phyloP scores from a whole-genome alignment of 2,888 invertebrate genomes.

The Ectobius pallidus region DNA sequence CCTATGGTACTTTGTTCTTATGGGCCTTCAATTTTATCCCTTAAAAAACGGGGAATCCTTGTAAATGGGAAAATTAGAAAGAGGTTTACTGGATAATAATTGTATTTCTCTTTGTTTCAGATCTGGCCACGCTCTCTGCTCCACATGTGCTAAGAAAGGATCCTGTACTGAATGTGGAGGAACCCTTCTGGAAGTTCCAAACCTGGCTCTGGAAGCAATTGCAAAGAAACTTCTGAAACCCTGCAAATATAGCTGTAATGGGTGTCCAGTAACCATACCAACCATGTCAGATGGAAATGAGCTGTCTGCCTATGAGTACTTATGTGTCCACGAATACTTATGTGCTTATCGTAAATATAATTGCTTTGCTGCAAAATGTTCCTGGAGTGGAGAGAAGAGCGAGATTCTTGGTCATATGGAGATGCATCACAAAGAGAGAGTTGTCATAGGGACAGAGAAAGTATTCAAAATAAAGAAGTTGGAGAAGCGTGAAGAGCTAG shows the following conservation, averaged over 20 bases:
- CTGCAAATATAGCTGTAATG: neutral
- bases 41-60: too few relatives aligned
- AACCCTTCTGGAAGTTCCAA: neutral
- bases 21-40: too few relatives aligned
- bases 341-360: neutral
- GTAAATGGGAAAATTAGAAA: too few relatives aligned
- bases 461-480: conserved; percentile 15
- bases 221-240: neutral
- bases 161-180: neutral
- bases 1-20: too few relatives aligned
- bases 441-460: neutral
- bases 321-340: neutral
- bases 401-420: neutral
- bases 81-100: too few relatives aligned
- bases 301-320: too few relatives aligned
- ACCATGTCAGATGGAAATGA: neutral
- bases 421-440: neutral
- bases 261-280: neutral
- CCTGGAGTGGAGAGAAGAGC: neutral
- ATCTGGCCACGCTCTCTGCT: neutral
- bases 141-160: neutral
- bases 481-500: neutral
- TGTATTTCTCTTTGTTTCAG: neutral
- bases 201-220: conserved; percentile 1
- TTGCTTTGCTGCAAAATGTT: conserved; percentile 4